Evolutionary conservation across 2,888 invertebrate species (phyloP).

Genomic region (Epicampocera succincta): DNA sequence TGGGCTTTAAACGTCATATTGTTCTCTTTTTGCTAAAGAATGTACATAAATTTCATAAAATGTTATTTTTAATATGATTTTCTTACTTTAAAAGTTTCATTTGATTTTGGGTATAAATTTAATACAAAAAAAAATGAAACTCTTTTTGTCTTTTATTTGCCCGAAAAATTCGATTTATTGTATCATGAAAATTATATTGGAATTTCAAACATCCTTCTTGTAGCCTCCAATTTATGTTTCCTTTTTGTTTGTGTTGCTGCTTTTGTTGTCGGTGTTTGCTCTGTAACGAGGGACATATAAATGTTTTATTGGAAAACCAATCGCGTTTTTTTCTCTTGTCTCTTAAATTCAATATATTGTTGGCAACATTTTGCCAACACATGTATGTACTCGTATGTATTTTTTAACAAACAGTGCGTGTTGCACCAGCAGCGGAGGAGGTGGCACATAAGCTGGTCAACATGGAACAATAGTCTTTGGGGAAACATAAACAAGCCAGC

Average conservation of each 20-base stretch:
- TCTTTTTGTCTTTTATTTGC: neutral
- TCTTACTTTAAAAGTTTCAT: neutral
- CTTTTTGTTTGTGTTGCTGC: constrained; percentile 4
- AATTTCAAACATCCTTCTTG: constrained; percentile 40
- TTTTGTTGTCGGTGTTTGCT: constrained; percentile 24
- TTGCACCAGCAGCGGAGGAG: neutral
- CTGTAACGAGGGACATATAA: constrained; percentile 51
- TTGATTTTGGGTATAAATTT: constrained; percentile 1
- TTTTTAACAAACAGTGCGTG: constrained; percentile 47
- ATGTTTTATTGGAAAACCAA: constrained; percentile 61
- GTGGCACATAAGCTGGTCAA: constrained; percentile 41
- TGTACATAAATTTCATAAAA: too few species aligned
- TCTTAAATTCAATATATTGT: constrained; percentile 37
- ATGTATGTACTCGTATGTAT: too few species aligned
- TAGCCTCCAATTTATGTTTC: neutral
- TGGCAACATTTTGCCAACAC: constrained; percentile 32
- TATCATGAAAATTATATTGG: constrained; percentile 32
- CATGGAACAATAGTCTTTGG: constrained; percentile 40
- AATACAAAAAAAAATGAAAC: neutral
- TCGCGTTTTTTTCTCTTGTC: constrained; percentile 23
- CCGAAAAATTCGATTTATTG: constrained; percentile 44
- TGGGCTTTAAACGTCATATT: too few species aligned
- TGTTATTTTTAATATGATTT: too few species aligned
- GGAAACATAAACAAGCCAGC: constrained; percentile 57
- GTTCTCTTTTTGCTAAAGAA: too few species aligned